These are phyloP conservation scores for Mormyrops boulengeri DNA, from an alignment of 2,797 vertebrate species.

Conservation along the genomic window DNA sequence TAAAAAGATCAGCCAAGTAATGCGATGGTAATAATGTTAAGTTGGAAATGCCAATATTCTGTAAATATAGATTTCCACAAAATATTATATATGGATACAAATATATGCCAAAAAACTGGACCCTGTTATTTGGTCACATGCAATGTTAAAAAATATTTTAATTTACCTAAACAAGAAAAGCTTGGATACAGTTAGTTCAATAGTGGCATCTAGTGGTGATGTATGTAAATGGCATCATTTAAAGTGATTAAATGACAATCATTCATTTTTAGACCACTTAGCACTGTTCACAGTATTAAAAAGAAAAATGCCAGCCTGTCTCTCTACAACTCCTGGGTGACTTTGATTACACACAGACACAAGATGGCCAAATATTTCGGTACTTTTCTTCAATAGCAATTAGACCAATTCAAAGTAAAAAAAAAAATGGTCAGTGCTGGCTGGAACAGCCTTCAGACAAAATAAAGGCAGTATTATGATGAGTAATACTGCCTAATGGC, in stretches of 20 bases:
- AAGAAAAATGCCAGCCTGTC: not conserved
- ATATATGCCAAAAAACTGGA: not conserved
- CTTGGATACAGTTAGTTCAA: constrained; percentile 19
- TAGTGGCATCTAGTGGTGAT: constrained; percentile 41
- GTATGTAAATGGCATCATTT: constrained; percentile 51
- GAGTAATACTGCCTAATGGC: not conserved
- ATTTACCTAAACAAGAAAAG: not conserved
- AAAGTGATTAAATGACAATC: not conserved
- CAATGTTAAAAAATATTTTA: not conserved
- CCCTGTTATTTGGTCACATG: not conserved
- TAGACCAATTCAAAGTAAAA: not conserved
- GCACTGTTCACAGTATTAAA: not conserved
- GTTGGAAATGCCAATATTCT: not conserved
- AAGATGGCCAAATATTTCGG: not conserved
- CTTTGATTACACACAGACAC: not conserved
- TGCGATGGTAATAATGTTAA: not conserved
- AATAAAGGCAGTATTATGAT: not conserved
- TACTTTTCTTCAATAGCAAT: not conserved
- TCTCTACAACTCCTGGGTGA: not conserved
- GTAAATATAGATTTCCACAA: not conserved
- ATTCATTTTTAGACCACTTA: not conserved
- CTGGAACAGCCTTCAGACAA: not conserved
- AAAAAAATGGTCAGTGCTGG: not conserved
- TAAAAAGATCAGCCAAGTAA: not conserved
- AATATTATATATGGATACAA: not conserved